These are phyloP conservation scores for Australoheros facetus DNA, from an alignment of 2,797 vertebrate species.

Conservation along the genomic window DNA sequence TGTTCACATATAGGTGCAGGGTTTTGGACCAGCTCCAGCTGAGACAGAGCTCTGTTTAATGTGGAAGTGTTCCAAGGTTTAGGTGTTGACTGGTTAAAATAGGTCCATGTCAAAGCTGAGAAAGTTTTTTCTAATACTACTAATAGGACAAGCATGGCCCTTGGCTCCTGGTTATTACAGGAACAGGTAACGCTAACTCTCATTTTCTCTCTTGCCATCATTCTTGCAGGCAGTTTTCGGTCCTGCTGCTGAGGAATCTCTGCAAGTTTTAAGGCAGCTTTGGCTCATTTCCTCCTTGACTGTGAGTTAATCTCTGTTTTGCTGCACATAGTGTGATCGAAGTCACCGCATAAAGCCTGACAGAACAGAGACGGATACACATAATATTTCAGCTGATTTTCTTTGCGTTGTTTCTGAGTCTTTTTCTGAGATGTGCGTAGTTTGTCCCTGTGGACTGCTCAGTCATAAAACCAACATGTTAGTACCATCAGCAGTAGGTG, in stretches of 20 bases:
- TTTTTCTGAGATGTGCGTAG: too few species aligned
- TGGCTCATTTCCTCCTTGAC: background rate
- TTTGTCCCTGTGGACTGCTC: too few species aligned
- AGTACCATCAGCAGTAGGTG: conserved; percentile 3
- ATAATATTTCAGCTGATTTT: background rate
- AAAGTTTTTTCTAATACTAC: conserved; percentile 13
- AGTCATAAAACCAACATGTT: background rate
- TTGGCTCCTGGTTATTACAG: conserved; percentile 12
- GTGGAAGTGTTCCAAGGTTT: conserved; percentile 31
- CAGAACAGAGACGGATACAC: background rate
- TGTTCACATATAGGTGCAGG: conserved; percentile 29
- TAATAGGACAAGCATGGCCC: conserved; percentile 8
- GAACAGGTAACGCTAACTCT: conserved; percentile 7
- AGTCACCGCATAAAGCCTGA: background rate
- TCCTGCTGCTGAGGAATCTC: conserved; percentile 1
- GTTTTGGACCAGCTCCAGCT: conserved; percentile 38
- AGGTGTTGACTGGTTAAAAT: conserved; percentile 39
- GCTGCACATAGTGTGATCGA: background rate
- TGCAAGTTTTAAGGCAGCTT: conserved; percentile 9
- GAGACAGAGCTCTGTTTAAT: conserved; percentile 14
- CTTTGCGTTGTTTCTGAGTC: too few species aligned
- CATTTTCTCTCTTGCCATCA: conserved; percentile 15
- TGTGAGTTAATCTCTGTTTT: conserved; percentile 9
- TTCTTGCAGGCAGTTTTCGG: background rate
- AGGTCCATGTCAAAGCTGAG: conserved; percentile 12